Evolutionary conservation across 2,797 vertebrate genomes (phyloP), one percentile per base, ranked within the genome.

Genomic region (Sebastes goodei): DNA sequence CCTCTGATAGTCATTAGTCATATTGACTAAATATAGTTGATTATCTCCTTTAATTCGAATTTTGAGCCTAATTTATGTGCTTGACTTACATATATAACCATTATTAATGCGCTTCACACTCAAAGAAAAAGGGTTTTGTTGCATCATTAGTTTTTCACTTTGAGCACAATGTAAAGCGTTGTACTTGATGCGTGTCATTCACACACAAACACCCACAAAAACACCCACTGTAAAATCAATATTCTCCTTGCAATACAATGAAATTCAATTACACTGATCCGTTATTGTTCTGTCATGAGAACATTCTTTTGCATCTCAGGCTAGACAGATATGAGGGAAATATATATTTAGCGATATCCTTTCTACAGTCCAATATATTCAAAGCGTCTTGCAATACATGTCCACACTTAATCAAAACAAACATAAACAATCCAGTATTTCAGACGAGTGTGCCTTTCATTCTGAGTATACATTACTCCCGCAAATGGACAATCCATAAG

Each of bases 281-380:
- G 12, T 87, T 83, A 76, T 83, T 81, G 75, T 71, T 81, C 57
- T 80, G 73, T 71, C 72, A 74, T 76, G 11, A 80, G 59, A 74
- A 79, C 46, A 5, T 49, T 75, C 62, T 70, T 65, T 79, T 72
- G 81, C 57, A 80, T 81, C 49, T 80, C 35, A 46, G 1, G 62
- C 56, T 53, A 35, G 72, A 74, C 3, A 17, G 32, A 14, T 30
- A 35, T 1, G 2, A 70, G 35, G 59, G 53, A 78, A 67, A 83
- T 23, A 70, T 73, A 72, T 64, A 49, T 55, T 79, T 15, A 63
- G n/a, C 29, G 5, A 81, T 66, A 72, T 80, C 38, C 52, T 68
- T 68, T 56, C 29, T 15, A n/a, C 4, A 1, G 23, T 69, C 20
- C 21, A 76, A 56, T 77, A 71, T 69, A 80, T 86, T 74, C 12